Base-by-base conservation (phyloP, 2,888 invertebrate species). In the Dysmachus trigonus region DNA sequence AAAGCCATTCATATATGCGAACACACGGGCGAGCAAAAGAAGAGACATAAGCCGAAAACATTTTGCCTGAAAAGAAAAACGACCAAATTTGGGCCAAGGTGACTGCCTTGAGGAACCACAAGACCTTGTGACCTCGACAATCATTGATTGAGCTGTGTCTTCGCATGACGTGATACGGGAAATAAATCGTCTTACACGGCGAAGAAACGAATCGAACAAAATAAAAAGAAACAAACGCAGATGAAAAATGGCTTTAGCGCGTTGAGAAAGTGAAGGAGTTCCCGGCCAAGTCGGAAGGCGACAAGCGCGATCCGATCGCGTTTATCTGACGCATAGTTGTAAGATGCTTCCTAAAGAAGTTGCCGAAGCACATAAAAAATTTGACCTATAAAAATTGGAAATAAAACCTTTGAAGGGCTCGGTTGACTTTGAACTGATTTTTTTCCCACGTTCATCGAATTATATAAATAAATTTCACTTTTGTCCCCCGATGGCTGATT, bases 41-140 rank as follows among this genome's bases (percentile, higher is more conserved):
- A 71, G 82, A 62, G 71, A n/a, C n/a, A 71, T 71, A 62, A 82
- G 53, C 79, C 79, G 31, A 79, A 79, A 51, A 79, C 79, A 79
- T 27, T 62, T 62, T 62, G 62, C 62, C 62, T 62, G 62, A 62
- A 62, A 62, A 47, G 77, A 77, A 79, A 79, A 79, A 62, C 62
- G 51, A 79, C n/a, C 51, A 47, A 79, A 79, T 79, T 79, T 47
- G 79, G 79, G 79, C 79, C 79, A 79, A 79, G 79, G 79, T 79
- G 79, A 79, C 79, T 79, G 27, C 82, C 82, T 82, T 82, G 82
- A 82, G 82, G 71, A 82, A 82, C 82, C 82, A 82, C 82, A 82
- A 82, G 82, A 82, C 71, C 71, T 82, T 82, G 82, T 62, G 82
- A 82, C 82, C 82, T 82, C 62, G 82, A 71, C 82, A 82, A 62